These are phyloP conservation scores for Pogoniulus pusillus DNA, from an alignment of 2,797 vertebrate species.

Conservation along the genomic window DNA sequence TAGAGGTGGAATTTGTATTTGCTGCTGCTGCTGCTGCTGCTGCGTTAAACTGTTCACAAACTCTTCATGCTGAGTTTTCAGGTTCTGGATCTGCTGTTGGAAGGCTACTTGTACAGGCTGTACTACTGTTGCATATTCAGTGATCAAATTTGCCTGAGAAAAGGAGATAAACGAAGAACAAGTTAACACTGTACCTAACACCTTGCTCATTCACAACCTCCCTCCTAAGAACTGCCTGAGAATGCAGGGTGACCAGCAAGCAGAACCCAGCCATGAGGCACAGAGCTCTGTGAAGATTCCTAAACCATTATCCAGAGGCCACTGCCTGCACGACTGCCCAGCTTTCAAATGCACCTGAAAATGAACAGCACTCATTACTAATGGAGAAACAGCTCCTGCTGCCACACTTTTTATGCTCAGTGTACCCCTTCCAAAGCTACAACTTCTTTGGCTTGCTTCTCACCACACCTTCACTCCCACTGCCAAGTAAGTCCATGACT, in stretches of 20 bases:
- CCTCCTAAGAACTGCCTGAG: fast-evolving
- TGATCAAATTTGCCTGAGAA: slow-evolving; percentile 90
- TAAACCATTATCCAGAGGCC: neutral
- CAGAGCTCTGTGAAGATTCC: neutral
- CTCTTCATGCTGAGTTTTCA: slow-evolving; percentile 94
- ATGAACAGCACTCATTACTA: neutral
- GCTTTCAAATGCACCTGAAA: neutral
- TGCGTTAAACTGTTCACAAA: slow-evolving; percentile 89
- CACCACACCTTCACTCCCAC: neutral
- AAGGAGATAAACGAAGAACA: neutral
- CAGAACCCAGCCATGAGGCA: neutral
- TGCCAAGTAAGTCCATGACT: neutral
- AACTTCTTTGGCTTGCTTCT: neutral
- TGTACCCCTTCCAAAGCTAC: neutral
- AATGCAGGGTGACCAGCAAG: neutral
- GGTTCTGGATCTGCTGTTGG: slow-evolving; percentile 94
- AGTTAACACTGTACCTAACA: neutral
- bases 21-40: slow-evolving; percentile 73
- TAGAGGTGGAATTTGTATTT: slow-evolving; percentile 78
- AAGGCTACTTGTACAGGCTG: slow-evolving; percentile 95
- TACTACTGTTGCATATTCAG: slow-evolving; percentile 87
- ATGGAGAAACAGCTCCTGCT: neutral
- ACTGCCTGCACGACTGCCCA: too few species aligned
- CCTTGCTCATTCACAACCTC: neutral
- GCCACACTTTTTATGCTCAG: neutral